Base-by-base conservation (phyloP, 2,888 invertebrate genomes). In the Napeogenes inachia region DNA sequence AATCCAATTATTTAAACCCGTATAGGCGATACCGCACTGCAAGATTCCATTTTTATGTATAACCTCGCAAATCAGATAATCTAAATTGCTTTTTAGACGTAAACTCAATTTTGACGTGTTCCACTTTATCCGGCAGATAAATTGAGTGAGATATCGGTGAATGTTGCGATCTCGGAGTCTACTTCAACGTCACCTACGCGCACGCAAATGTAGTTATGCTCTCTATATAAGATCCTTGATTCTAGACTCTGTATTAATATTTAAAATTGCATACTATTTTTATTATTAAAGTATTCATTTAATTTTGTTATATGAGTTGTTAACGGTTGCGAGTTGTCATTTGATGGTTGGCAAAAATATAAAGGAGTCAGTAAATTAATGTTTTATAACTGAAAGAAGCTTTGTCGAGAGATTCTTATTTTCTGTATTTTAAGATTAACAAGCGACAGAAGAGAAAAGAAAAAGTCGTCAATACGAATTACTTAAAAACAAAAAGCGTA, bases 81-180 rank as follows among this genome's bases (percentile, higher is more conserved):
- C 85, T 84, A 84, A 89, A 89, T 87, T 87, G 88, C 83, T 86
- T 88, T 86, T 86, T 87, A 87, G 85, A 82, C 84, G 87, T 78
- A 84, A 85, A 87, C 85, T 87, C 88, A 82, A 86, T 87, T 88
- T 82, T 86, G 86, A 84, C 86, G 82, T 84, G 85, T 86, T 82
- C 80, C 81, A 79, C 81, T 85, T 85, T 86, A 86, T 87, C 87
- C 76, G 73, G 72, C 73, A 79, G 88, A 87, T 89, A 88, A 88
- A 89, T 88, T 87, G 88, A 78, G 74, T 81, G 79, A 83, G 86
- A 88, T 88, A 87, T 70, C 68, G 67, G 61, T 59, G 58, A 66
- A 70, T 69, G 70, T 56, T 71, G 66, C 57, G 59, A 66, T 63
- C 62, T 58, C 42, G 54, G 56, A 59, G 65, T 54, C 59, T 65